Base-by-base conservation (phyloP, 1,140 invertebrate genomes). In the Pseudomyrmex pallidus region DNA sequence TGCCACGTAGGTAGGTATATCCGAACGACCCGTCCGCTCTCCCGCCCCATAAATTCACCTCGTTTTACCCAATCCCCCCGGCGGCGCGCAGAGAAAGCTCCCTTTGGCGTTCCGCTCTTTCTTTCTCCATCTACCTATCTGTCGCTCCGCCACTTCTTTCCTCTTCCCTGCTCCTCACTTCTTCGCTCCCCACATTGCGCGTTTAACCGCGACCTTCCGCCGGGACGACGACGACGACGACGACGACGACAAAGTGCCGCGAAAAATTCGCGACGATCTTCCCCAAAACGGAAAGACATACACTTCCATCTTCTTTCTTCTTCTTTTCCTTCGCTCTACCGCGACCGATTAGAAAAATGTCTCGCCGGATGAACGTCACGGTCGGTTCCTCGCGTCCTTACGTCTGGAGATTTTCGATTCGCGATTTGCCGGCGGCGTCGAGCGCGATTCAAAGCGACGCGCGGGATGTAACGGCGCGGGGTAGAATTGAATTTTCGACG, bases 401-500 rank as follows among this genome's bases (percentile, higher is more conserved):
- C 82, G 52, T 48, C 15, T 54, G n/a, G 48, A 46, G 66, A 66
- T 59, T 70, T 52, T 84, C 76, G 76, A 80, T 72, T 80, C 73
- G 57, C 76, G 52, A 70, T 54, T 52, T 35, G 54, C 62, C 57
- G 35, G 1, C 54, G 52, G 48, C 44, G 77, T 25, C 9, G 50
- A 9, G 1, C 17, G 12, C 50, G 50, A 13, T 52, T 52, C 35
- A 35, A 35, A 13, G 20, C 67, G 25, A 35, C 20, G 20, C 5
- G 59, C 59, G 12, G 20, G 20, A 63, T 48, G 25, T 9, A 5
- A 12, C 46, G 56, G 63, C 15, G 48, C 15, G 35, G 74, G 35
- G 25, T 70, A 74, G 77, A 88, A 87, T 85, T 85, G 86, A 88
- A 88, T 88, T 88, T 88, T 85, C 86, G 66, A 85, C 83, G 76